Evolutionary conservation across 2,888 invertebrate genomes (phyloP).

Genomic region (Eupithecia dodoneata): DNA sequence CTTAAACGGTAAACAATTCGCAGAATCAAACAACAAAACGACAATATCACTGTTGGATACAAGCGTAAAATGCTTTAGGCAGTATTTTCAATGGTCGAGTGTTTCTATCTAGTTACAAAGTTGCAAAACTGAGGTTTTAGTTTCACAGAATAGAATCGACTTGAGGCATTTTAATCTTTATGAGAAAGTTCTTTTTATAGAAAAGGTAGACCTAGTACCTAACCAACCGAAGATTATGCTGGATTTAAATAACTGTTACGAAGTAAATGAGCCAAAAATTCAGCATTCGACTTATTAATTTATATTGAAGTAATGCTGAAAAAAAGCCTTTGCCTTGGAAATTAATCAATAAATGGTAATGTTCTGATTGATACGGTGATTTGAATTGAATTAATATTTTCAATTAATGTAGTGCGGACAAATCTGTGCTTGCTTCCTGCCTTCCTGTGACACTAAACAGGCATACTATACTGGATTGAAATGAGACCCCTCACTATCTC

Average conservation of each 20-base stretch:
- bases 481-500: neutral
- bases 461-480: neutral
- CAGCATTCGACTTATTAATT: too few relatives aligned
- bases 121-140: neutral
- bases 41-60: conserved; percentile 56
- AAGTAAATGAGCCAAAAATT: too few relatives aligned
- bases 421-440: neutral
- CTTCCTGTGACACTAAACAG: neutral
- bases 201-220: too few relatives aligned
- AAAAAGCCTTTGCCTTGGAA: too few relatives aligned
- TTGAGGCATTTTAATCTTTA: neutral
- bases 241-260: too few relatives aligned
- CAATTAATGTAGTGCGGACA: neutral
- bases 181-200: too few relatives aligned
- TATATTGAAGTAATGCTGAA: too few relatives aligned
- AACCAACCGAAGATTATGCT: too few relatives aligned
- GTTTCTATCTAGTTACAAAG: neutral
- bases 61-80: conserved; percentile 45
- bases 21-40: conserved; percentile 47
- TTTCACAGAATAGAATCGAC: neutral
- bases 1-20: conserved; percentile 27
- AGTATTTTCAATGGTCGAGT: neutral
- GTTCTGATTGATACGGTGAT: too few relatives aligned
- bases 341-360: too few relatives aligned
- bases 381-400: too few relatives aligned